Conservation (phyloP, 2,888 invertebrate species). For the Trimorus sp. region DNA sequence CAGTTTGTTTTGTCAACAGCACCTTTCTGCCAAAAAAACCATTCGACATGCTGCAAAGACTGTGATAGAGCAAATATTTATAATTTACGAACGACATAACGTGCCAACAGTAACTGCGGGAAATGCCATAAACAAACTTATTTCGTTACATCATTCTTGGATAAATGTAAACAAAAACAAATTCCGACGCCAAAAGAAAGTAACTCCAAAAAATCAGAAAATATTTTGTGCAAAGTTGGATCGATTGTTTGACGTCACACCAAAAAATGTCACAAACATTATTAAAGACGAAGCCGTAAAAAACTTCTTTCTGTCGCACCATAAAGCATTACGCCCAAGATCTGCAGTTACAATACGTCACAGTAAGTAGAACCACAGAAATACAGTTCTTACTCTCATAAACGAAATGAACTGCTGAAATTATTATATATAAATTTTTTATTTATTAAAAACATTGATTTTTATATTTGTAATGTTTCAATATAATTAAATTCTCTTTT, state of each 20-base stretch:
- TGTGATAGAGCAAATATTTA: background rate
- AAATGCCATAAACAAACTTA: slow-evolving; percentile 5
- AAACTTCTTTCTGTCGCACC: slow-evolving; percentile 2
- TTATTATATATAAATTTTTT: background rate
- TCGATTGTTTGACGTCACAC: slow-evolving; percentile 11
- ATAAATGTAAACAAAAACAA: background rate
- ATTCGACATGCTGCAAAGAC: background rate
- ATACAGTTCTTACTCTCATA: background rate
- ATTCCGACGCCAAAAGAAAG: background rate
- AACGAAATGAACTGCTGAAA: background rate
- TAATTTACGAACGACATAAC: background rate
- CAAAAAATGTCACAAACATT: slow-evolving; percentile 3
- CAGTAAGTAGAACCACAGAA: slow-evolving; percentile 13
- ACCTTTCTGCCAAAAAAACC: background rate
- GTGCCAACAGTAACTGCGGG: background rate
- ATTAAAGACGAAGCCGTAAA: slow-evolving; percentile 6
- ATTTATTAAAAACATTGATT: background rate
- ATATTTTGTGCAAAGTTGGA: background rate
- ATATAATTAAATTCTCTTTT: background rate
- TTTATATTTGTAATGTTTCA: slow-evolving; percentile 9
- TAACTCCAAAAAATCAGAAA: background rate
- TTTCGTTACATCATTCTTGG: background rate
- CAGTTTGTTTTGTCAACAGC: slow-evolving; percentile 2
- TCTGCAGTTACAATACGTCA: background rate
- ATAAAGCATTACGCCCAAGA: slow-evolving; percentile 10